Base-by-base conservation (phyloP, 2,113 vertebrate genomes). In the Erpornis zantholeuca region DNA sequence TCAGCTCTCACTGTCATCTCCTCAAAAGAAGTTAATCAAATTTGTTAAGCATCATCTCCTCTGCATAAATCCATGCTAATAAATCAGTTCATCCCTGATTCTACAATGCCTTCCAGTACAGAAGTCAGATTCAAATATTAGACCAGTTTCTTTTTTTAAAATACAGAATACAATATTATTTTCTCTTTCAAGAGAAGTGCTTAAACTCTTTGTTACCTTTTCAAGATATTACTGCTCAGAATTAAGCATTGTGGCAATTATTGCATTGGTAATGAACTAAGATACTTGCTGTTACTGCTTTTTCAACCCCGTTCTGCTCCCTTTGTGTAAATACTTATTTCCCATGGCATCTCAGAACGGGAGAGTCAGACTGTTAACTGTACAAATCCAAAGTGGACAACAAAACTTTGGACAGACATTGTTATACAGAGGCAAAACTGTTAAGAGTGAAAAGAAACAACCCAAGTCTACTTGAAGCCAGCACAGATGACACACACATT, bases 21-120 rank as follows among this genome's bases (percentile, higher is more conserved):
- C 96, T 97, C 96, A 96, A 97, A 97, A 97, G 96, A 97, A 97
- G 96, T 97, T 97, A 97, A 96, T 97, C 95, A 96, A 97, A 97
- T 97, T 97, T 97, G 94, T 97, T 96, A 97, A 96, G 93, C 95
- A 97, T 97, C 93, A 96, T 97, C 90, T 96, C 95, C 96, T 97
- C 92, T 71, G 88, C 68, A 96, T 91, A 95, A 92, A 94, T 88
- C 93, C 96, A 96, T 96, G 95, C 90, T 95, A 95, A 97, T 81
- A 96, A 96, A 96, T 96, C 94, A 96, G 92, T 96, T 95, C 90
- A 96, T 94, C 94, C 93, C 94, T 96, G 82, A 75, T 88, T 90
- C 94, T 96, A 96, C 88, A 96, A 97, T 53, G 82, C 88, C 94
- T 94, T 96, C 92, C 84, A 95, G 86, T 64, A 96, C 91, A 96